These are phyloP conservation scores for Dysidea cf. avara DNA, from an alignment of 37 sponge, comb jelly and placozoan genomes.

Conservation along the genomic window DNA sequence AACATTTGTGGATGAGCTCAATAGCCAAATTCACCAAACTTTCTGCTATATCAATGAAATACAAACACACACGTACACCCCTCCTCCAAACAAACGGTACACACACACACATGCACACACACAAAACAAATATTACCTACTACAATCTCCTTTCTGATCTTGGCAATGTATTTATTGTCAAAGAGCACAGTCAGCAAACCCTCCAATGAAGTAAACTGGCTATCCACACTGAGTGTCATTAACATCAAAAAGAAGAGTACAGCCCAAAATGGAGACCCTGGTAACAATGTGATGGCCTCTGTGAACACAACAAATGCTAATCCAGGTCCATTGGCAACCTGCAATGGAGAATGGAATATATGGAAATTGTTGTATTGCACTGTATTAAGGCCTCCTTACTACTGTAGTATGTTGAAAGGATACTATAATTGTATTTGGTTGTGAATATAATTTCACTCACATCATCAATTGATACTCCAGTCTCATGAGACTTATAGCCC, in stretches of 20 bases:
- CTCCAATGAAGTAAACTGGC: conserved; percentile 91
- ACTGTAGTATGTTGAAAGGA: conserved; percentile 6
- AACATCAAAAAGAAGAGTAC: conserved; percentile 96
- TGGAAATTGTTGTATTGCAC: background rate
- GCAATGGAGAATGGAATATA: background rate
- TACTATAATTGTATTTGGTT: background rate
- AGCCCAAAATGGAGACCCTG: conserved; percentile 87
- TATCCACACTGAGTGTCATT: conserved; percentile 83
- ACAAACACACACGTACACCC: too few relatives aligned
- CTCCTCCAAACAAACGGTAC: background rate
- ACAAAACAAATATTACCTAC: conserved; percentile 22
- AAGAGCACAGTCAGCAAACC: conserved; percentile 64
- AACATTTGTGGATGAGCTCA: too few relatives aligned
- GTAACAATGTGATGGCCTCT: conserved; percentile 76
- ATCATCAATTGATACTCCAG: conserved; percentile 15
- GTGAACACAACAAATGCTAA: conserved; percentile 89
- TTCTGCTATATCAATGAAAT: too few relatives aligned
- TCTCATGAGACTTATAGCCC: conserved; percentile 70
- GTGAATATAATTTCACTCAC: background rate
- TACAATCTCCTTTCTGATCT: conserved; percentile 70
- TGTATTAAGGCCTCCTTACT: background rate
- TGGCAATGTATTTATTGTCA: conserved; percentile 61
- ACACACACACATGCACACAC: conserved; percentile 27
- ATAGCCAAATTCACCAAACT: too few relatives aligned
- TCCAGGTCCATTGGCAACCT: conserved; percentile 87